These are phyloP conservation scores for Akabosia matsudoensis DNA, from an alignment of 1,140 invertebrate genomes.

Conservation along the genomic window DNA sequence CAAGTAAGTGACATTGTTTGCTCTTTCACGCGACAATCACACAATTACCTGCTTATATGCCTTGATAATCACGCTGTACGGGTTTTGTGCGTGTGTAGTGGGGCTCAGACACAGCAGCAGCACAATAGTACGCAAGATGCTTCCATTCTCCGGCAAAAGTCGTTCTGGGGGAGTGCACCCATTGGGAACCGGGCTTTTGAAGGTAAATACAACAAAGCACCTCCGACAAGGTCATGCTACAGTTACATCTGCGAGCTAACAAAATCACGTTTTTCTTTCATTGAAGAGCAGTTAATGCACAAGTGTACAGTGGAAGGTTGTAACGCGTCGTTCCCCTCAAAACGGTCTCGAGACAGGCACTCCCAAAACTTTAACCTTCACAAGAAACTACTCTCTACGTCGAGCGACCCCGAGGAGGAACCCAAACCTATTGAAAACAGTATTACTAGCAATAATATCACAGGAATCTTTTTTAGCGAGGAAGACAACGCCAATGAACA, in stretches of 20 bases:
- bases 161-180: constrained; percentile 93
- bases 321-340: constrained; percentile 92
- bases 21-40: background rate
- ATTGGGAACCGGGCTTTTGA: constrained; percentile 92
- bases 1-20: background rate
- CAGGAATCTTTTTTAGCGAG: background rate
- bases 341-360: constrained; percentile 85
- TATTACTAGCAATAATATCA: background rate
- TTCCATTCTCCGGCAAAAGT: too few species aligned
- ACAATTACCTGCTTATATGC: too few species aligned
- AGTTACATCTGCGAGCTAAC: background rate
- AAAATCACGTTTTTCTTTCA: constrained; percentile 12
- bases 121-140: too few species aligned
- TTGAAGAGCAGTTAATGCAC: constrained; percentile 68
- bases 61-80: too few species aligned
- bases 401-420: constrained; percentile 18
- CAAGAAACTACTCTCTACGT: constrained; percentile 75
- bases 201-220: constrained; percentile 52
- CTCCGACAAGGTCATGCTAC: too few species aligned
- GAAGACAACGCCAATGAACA: background rate
- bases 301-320: constrained; percentile 95
- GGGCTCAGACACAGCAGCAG: too few species aligned
- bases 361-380: constrained; percentile 89
- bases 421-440: background rate
- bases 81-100: background rate